These are phyloP conservation scores for Drosophila algonquin DNA, from an alignment of 2,888 invertebrate genomes.

Conservation along the genomic window DNA sequence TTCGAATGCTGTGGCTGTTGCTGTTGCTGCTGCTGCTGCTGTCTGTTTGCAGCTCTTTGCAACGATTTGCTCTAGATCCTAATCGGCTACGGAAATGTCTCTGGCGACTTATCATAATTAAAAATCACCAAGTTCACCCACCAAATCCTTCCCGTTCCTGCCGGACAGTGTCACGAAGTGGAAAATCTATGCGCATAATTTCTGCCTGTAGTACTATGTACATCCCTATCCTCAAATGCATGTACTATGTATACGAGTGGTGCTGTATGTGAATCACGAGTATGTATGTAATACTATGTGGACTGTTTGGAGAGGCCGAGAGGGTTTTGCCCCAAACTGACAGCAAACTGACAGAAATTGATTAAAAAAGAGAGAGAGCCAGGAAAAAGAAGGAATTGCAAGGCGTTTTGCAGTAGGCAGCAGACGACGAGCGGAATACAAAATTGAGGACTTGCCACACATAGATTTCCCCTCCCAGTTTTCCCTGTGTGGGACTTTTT, in stretches of 20 bases:
- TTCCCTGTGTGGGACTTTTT: slow-evolving; percentile 51
- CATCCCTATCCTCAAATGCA: neutral
- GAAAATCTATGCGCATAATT: slow-evolving; percentile 76
- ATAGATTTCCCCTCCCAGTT: slow-evolving; percentile 39
- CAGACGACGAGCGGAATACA: slow-evolving; percentile 41
- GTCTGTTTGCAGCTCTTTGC: slow-evolving; percentile 21
- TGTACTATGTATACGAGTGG: neutral
- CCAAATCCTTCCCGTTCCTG: slow-evolving; percentile 27
- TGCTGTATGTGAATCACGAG: neutral
- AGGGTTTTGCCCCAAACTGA: slow-evolving; percentile 63
- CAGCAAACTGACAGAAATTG: slow-evolving; percentile 77
- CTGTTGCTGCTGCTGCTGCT: no score
- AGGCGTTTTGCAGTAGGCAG: slow-evolving; percentile 53
- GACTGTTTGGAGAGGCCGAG: slow-evolving; percentile 19
- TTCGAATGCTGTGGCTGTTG: slow-evolving; percentile 16
- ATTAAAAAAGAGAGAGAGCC: slow-evolving; percentile 55
- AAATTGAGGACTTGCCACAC: slow-evolving; percentile 47
- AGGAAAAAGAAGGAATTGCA: slow-evolving; percentile 26
- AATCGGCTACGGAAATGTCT: slow-evolving; percentile 68
- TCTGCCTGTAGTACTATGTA: slow-evolving; percentile 23
- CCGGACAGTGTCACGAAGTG: slow-evolving; percentile 52
- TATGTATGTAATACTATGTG: neutral
- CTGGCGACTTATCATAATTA: slow-evolving; percentile 70
- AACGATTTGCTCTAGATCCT: slow-evolving; percentile 70
- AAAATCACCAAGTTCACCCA: slow-evolving; percentile 74